A percentile compares a stretch with the other conserved stretches of the same genome.
phyloP scores from a whole-genome alignment of 2,113 vertebrate species.

The Leucoraja erinaceus region DNA sequence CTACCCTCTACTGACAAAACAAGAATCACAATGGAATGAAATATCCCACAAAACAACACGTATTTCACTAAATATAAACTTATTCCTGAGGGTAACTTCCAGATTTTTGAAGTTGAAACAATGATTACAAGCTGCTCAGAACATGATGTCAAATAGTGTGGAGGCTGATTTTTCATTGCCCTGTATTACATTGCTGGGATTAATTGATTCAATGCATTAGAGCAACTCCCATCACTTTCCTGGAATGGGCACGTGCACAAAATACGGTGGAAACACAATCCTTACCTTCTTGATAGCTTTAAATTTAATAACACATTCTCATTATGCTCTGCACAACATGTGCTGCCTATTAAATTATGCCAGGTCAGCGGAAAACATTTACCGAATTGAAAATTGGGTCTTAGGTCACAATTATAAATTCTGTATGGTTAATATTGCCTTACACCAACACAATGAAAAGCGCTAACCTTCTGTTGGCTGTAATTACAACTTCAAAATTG shows the following conservation, averaged over 20 bases:
- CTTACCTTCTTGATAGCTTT: not conserved
- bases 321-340: not conserved
- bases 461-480: not conserved
- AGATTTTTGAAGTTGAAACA: not conserved
- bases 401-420: not conserved
- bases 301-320: not conserved
- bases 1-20: not conserved
- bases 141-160: not conserved
- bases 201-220: not conserved
- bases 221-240: not conserved
- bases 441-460: not conserved
- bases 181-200: no score
- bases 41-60: not conserved
- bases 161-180: no score
- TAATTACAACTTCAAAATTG: not conserved
- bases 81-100: not conserved
- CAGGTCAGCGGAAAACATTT: not conserved
- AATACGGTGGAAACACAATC: not conserved
- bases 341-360: not conserved
- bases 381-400: not conserved
- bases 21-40: not conserved
- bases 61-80: not conserved
- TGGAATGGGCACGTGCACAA: not conserved
- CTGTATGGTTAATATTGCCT: not conserved
- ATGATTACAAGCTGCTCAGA: not conserved